Evolutionary conservation across 2,888 invertebrate genomes (phyloP), one percentile per base, ranked within the genome.

Genomic region (Ethmia dodecea): DNA sequence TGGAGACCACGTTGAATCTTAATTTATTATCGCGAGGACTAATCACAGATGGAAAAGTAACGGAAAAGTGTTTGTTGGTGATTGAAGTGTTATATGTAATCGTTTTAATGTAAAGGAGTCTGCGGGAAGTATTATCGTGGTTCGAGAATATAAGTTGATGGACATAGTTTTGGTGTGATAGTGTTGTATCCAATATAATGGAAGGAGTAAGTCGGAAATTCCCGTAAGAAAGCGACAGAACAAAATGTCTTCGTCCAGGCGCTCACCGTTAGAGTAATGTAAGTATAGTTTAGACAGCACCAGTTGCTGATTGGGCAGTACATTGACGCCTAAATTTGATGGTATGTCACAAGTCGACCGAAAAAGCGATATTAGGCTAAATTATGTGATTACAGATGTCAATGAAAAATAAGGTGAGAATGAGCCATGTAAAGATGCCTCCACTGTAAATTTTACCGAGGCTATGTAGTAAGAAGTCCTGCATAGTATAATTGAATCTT

Each of bases 171-270:
- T 80, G 86, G 83, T 74, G 75, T 80, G 86, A 66, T 70, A 80
- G 86, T 84, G 86, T 84, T 86, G 86, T 86, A 84, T 86, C 86
- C 86, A 76, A 68, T 77, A 66, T 64, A 67, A 73, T 80, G 84
- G 86, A 84, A 84, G 83, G 76, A 60, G 69, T 57, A 50, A 67
- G 73, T 52, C 51, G 68, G 75, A 65, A 68, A 66, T 75, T 81
- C 83, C 84, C 83, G 80, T 66, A 65, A 63, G 67, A 57, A 58
- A 43, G 60, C 51, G 53, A 60, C 54, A 47, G 57, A 73, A 62
- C 62, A 67, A 67, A 49, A 57, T 50, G 60, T 60, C 58, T 68
- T 63, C 65, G 68, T 71, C 61, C 49, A 60, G 12, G 50, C 52
- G 70, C 69, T 67, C 66, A 59, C 65, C 60, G 60, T 57, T 62